Percentiles rank a stretch among this genome's conserved stretches.
Conservation (phyloP, 2,113 vertebrate genomes). For the Cardinalis cardinalis region DNA sequence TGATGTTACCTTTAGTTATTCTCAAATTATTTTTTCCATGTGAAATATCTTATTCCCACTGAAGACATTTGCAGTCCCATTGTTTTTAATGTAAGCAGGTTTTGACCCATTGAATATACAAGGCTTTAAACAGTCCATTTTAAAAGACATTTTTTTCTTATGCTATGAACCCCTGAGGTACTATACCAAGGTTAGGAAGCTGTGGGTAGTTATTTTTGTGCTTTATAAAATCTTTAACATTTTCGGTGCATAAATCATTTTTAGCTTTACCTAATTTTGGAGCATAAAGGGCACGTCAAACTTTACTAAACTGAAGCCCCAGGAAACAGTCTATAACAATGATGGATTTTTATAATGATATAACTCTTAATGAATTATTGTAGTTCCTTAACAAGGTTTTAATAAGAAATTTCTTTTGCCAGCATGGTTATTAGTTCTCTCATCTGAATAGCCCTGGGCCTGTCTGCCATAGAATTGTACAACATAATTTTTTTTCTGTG, state of each 20-base stretch:
- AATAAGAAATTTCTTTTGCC: slow-evolving; percentile 67
- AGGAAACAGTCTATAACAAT: slow-evolving; percentile 57
- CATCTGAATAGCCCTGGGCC: slow-evolving; percentile 62
- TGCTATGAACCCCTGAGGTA: slow-evolving; percentile 21
- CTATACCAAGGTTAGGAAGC: slow-evolving; percentile 1
- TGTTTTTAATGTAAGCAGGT: slow-evolving; percentile 1
- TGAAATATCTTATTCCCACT: background rate
- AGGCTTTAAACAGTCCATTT: slow-evolving; percentile 15
- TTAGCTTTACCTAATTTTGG: slow-evolving; percentile 65
- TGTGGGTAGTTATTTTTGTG: slow-evolving; percentile 39
- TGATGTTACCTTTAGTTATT: background rate
- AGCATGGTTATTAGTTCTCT: slow-evolving; percentile 62
- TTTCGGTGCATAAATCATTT: slow-evolving; percentile 54
- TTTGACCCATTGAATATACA: slow-evolving; percentile 2
- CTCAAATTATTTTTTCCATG: background rate
- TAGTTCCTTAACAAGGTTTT: slow-evolving; percentile 69
- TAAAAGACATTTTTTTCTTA: background rate
- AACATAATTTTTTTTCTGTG: slow-evolving; percentile 66
- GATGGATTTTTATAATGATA: slow-evolving; percentile 73
- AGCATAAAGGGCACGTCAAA: slow-evolving; percentile 64
- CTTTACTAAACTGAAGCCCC: slow-evolving; percentile 57
- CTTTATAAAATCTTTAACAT: slow-evolving; percentile 55
- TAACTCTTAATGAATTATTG: slow-evolving; percentile 72
- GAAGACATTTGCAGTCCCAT: background rate
- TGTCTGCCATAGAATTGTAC: slow-evolving; percentile 50